Evolutionary conservation across 2,113 vertebrate species (phyloP).

Genomic region (Phrynosoma platyrhinos): DNA sequence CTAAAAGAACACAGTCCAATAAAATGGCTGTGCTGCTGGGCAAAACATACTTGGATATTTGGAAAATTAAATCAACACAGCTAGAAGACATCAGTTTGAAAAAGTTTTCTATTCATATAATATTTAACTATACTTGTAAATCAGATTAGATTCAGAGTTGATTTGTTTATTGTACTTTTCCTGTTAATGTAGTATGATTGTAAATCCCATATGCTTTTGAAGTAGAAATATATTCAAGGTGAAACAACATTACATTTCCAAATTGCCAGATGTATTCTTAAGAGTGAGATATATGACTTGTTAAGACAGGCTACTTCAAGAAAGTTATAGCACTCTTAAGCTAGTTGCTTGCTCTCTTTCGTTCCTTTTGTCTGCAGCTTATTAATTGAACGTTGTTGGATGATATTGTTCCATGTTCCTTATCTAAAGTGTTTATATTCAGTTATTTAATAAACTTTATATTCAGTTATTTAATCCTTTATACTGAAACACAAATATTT

Average conservation of each 20-base stretch:
- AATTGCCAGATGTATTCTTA: neutral
- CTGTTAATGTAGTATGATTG: neutral
- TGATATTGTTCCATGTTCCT: neutral
- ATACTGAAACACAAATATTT: neutral
- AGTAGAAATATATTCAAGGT: neutral
- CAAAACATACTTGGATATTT: neutral
- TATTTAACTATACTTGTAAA: neutral
- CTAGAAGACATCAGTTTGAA: neutral
- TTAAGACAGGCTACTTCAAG: accelerated
- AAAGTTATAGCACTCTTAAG: slow-evolving; percentile 18
- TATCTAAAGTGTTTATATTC: neutral
- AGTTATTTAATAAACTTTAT: accelerated
- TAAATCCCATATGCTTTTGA: neutral
- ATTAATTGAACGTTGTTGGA: accelerated
- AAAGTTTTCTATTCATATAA: neutral
- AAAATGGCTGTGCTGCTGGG: neutral
- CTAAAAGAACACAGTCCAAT: neutral
- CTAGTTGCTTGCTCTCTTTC: neutral
- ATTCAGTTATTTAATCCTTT: neutral
- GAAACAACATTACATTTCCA: neutral
- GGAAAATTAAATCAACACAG: neutral
- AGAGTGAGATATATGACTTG: neutral
- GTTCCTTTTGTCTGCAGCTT: neutral
- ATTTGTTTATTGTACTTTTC: neutral
- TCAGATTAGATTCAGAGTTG: neutral